These are phyloP conservation scores for Noctua pronuba DNA, from an alignment of 2,888 invertebrate species.

Conservation along the genomic window DNA sequence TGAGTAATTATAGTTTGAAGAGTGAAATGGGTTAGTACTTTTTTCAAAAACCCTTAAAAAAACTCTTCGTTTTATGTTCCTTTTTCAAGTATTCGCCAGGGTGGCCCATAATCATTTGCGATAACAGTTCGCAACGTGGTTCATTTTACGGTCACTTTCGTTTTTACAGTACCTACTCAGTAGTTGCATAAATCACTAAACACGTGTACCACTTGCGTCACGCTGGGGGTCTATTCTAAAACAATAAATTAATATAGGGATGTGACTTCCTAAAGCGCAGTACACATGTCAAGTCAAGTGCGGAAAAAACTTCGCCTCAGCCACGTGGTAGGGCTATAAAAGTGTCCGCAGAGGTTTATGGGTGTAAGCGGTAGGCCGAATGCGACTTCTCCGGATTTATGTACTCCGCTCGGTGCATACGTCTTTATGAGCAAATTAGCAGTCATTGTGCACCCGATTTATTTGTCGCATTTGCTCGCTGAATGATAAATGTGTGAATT, in stretches of 20 bases:
- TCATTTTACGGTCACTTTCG: slow-evolving; percentile 65
- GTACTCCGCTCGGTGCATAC: slow-evolving; percentile 86
- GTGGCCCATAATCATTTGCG: slow-evolving; percentile 61
- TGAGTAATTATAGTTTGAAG: slow-evolving; percentile 21
- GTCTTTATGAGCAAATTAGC: slow-evolving; percentile 90
- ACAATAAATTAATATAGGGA: slow-evolving; percentile 87
- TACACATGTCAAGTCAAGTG: slow-evolving; percentile 89
- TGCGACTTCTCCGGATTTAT: slow-evolving; percentile 88
- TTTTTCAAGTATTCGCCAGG: slow-evolving; percentile 62
- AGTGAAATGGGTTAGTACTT: slow-evolving; percentile 44
- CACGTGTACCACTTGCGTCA: slow-evolving; percentile 67
- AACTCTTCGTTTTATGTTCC: slow-evolving; percentile 29
- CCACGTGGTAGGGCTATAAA: slow-evolving; percentile 90
- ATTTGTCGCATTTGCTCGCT: slow-evolving; percentile 80
- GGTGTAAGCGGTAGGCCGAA: slow-evolving; percentile 89
- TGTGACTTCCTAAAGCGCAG: slow-evolving; percentile 80
- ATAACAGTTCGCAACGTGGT: slow-evolving; percentile 63
- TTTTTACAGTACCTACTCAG: slow-evolving; percentile 58
- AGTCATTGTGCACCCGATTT: slow-evolving; percentile 89
- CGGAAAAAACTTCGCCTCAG: slow-evolving; percentile 85
- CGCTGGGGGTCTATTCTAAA: slow-evolving; percentile 83
- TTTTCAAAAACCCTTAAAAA: slow-evolving; percentile 21
- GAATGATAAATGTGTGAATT: slow-evolving; percentile 88
- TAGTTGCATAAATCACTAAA: slow-evolving; percentile 66
- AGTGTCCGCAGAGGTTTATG: slow-evolving; percentile 89